Evolutionary conservation across 2,888 invertebrate genomes (phyloP), one percentile per base, ranked within the genome.

Genomic region (Vannuccia rotundouncinata): DNA sequence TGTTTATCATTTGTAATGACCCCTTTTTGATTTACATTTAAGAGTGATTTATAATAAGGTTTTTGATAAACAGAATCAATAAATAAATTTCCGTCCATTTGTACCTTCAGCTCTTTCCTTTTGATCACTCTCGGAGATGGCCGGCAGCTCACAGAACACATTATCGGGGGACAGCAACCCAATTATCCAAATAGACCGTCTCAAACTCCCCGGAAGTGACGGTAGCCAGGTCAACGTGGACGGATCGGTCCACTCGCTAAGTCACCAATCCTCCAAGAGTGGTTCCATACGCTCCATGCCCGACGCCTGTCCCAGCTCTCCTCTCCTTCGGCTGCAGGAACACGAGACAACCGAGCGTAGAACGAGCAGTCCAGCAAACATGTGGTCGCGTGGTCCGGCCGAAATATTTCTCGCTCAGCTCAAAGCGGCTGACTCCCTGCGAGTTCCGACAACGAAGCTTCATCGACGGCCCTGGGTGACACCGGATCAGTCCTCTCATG

Each of bases 271-370:
- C 17, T 2, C 25, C 10, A 45, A 45, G 45, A 66, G 25, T 22
- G 66, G 66, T 27, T 66, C 66, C 10, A 66, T 66, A 5, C 66
- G 66, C 17, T 66, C 66, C 22, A 66, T 66, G 66, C 66, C 66
- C 66, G 66, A 66, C 25, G 66, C 66, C 66, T 66, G 66, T 66
- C 66, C 66, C 22, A 66, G 17, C 22, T 66, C 66, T 22, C 66
- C 66, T 22, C 66, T 66, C 66, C 5, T 66, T n/a, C 66, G 66
- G 2, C 66, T 66, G 66, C 17, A 66, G 66, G 66, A 66, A 2
- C 66, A 66, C 66, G 66, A 66, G 2, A 22, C 66, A 22, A 27
- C 66, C 17, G 66, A 66, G 25, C 66, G 66, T 5, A 17, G 66
- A 22, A 66, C 66, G 2, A 66, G 66, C 66, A 66, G 66, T 66